Conservation (phyloP, 2,113 vertebrate species). For the Uria aalge region DNA sequence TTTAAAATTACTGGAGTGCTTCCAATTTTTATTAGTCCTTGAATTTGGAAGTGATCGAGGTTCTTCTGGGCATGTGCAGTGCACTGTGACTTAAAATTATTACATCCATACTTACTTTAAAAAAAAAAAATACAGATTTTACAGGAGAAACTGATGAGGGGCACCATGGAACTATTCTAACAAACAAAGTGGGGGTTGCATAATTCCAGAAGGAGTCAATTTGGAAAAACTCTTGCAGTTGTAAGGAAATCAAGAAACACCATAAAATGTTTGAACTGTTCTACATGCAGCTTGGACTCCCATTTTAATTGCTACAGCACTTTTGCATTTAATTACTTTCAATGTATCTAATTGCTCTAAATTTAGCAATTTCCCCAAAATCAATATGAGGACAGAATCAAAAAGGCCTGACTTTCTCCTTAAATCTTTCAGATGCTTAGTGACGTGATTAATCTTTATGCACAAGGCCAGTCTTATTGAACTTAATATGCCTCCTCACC, state of each 20-base stretch:
- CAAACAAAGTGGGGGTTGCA: not conserved
- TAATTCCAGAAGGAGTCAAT: not conserved
- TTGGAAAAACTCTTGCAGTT: not conserved
- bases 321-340: slow-evolving; percentile 55
- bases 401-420: slow-evolving; percentile 43
- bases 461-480: not conserved
- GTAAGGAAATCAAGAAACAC: not conserved
- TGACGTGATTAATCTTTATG: slow-evolving; percentile 1
- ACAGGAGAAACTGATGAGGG: slow-evolving; percentile 6
- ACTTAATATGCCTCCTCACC: not conserved
- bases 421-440: slow-evolving; percentile 24
- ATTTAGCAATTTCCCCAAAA: slow-evolving; percentile 48
- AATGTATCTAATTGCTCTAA: slow-evolving; percentile 55
- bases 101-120: not conserved
- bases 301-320: slow-evolving; percentile 41
- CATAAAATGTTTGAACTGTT: not conserved
- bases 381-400: slow-evolving; percentile 57
- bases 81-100: slow-evolving; percentile 73
- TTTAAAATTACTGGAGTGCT: slow-evolving; percentile 83
- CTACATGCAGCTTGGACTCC: not conserved
- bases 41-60: slow-evolving; percentile 76
- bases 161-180: not conserved
- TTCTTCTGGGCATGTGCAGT: slow-evolving; percentile 75
- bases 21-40: slow-evolving; percentile 84
- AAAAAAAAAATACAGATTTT: not conserved